Evolutionary conservation across 2,888 invertebrate genomes (phyloP), one percentile per base, ranked within the genome.

Genomic region (Hofmannophila pseudospretella): DNA sequence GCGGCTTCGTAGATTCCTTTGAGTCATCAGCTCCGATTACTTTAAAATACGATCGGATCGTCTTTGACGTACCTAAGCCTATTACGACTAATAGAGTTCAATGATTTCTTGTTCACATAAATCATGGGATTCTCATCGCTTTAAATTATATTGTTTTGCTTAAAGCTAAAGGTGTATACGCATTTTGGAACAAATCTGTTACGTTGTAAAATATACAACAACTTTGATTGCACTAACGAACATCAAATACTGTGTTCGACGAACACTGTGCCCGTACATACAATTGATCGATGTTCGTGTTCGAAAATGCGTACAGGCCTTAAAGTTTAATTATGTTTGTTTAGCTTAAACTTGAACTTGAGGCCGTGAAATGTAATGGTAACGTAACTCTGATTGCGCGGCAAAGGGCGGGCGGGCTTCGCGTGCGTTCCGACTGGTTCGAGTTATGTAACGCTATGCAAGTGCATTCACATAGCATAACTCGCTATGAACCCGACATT

Each of bases 391-490:
- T 32, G 20, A 20, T 33, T 29, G 25, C 32, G 34, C 25, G 13
- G 25, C n/a, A n/a, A n/a, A n/a, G n/a, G 10, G 31, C 9, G n/a
- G 35, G 23, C 13, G 10, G 29, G n/a, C 32, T n/a, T 36, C 34
- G 36, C 38, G 40, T 56, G 49, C 44, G 46, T 45, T 56, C 39
- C 59, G 65, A 75, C 76, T 75, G 70, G 74, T 77, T 73, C 64
- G 59, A 60, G 61, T 82, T 80, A 78, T 73, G 80, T 65, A 80
- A 16, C 11, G 32, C 8, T 9, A 22, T 9, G 32, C n/a, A 22
- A 5, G 26, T 49, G 62, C 56, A 50, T 51, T 47, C 50, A 44
- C 51, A 54, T 52, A 34, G 9, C 23, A 5, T 5, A 5, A 16
- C 16, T n/a, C n/a, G 16, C 16, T 9, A 19, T 23, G 38, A 22